Evolutionary conservation across 2,797 vertebrate genomes (phyloP), one percentile per base, ranked within the genome.

Genomic region (Nyctibius grandis): DNA sequence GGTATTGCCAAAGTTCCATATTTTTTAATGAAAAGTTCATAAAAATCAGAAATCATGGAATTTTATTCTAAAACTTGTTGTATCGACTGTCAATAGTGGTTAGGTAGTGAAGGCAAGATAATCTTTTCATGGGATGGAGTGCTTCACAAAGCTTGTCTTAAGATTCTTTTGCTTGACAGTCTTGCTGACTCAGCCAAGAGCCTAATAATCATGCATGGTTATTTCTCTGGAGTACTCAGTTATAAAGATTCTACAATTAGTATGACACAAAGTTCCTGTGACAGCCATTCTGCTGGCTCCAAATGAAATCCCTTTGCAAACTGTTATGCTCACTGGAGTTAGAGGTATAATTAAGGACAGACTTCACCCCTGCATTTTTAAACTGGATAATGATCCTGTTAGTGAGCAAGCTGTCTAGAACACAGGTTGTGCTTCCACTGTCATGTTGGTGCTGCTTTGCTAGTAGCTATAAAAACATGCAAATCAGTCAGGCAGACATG

Each of bases 231-330:
- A 47, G 38, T 36, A 80, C 12, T 75, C 20, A 51, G 22, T 86
- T 72, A 36, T 21, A 86, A 91, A 83, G 61, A 68, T 70, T 54
- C 64, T 56, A 75, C 25, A 81, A 50, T 45, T 78, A 69, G 28
- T 34, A 69, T 12, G 33, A 82, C 28, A 61, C 0, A 4, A 72
- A 61, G 54, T 77, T 78, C 61, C 67, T 47, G 17, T 54, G 38
- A 75, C 29, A 68, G 38, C 25, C 53, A 29, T 69, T 86, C 61
- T 91, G 28, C 36, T 88, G 61, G 10, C 57, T 91, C 19, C 44
- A 91, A 69, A 86, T 40, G 9, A 90, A 94, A 88, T 69, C 72
- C 29, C 47, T 61, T 47, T 69, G 65, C 73, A 94, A 84, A 91
- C 50, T 50, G 36, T 51, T 85, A 68, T 0, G 11, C 15, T 68